Evolutionary conservation across 2,888 invertebrate genomes (phyloP).

Genomic region (Drosophila paranaensis): DNA sequence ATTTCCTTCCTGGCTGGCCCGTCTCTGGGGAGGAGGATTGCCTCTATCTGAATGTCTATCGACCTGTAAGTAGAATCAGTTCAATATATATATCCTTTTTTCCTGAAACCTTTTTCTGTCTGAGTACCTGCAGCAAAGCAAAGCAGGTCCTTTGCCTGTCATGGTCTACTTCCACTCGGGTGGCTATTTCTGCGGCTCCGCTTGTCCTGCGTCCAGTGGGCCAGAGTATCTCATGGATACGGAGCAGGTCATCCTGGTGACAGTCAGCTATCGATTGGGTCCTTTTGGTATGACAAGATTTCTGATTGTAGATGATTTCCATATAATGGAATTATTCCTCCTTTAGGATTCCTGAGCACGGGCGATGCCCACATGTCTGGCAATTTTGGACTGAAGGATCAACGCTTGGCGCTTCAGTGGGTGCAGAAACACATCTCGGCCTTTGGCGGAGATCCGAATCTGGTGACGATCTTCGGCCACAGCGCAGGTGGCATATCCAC

Average conservation of each 20-base stretch:
- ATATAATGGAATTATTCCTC: neutral
- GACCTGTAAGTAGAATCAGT: slow-evolving; percentile 69
- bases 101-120: neutral
- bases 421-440: slow-evolving; percentile 83
- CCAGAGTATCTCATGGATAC: slow-evolving; percentile 85
- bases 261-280: slow-evolving; percentile 83
- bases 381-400: slow-evolving; percentile 85
- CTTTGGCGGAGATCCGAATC: slow-evolving; percentile 84
- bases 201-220: slow-evolving; percentile 81
- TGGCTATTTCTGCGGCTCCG: slow-evolving; percentile 85
- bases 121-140: slow-evolving; percentile 13
- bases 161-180: slow-evolving; percentile 86
- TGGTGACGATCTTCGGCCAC: slow-evolving; percentile 85
- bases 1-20: slow-evolving; percentile 61
- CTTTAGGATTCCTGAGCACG: slow-evolving; percentile 81
- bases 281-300: slow-evolving; percentile 61
- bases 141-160: slow-evolving; percentile 78
- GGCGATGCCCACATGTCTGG: slow-evolving; percentile 84
- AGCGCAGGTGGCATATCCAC: slow-evolving; percentile 85
- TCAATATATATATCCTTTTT: too few species aligned
- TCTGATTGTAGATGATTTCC: neutral
- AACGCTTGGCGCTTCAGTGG: slow-evolving; percentile 85
- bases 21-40: slow-evolving; percentile 85
- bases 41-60: slow-evolving; percentile 85
- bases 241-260: slow-evolving; percentile 83